Percentiles rank a stretch among this genome's conserved stretches.
phyloP scores from a whole-genome alignment of 2,113 vertebrate species.

The Columba janthina region DNA sequence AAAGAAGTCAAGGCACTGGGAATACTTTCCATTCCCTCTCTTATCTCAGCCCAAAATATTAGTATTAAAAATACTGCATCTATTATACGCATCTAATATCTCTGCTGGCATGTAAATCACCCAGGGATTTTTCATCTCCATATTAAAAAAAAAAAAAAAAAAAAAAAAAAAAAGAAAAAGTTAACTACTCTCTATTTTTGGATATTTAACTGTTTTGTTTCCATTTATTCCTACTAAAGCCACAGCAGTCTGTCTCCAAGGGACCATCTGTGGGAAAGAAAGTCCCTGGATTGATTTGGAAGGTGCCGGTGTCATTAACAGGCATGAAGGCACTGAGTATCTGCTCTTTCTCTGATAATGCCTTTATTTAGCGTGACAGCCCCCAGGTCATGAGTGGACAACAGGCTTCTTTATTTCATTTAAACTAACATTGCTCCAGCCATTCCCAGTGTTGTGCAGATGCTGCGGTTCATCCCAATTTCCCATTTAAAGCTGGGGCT shows the following conservation, averaged over 20 bases:
- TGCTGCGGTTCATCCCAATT: not conserved
- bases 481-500: not conserved
- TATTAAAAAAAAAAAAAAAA: not conserved
- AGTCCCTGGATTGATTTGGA: not conserved
- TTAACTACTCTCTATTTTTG: constrained; percentile 5
- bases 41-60: constrained; percentile 66
- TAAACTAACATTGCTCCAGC: constrained; percentile 14
- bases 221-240: not conserved
- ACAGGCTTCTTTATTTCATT: not conserved
- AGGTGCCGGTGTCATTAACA: not conserved
- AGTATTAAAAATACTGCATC: constrained; percentile 66
- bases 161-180: not conserved
- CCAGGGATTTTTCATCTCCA: constrained; percentile 22
- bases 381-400: constrained; percentile 15
- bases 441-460: constrained; percentile 9
- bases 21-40: constrained; percentile 67
- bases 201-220: constrained; percentile 15
- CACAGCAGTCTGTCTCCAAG: constrained; percentile 37
- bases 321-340: constrained; percentile 25
- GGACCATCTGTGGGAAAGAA: constrained; percentile 51
- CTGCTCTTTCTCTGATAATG: not conserved
- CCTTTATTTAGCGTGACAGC: constrained; percentile 62
- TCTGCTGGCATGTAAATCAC: constrained; percentile 49
- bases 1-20: constrained; percentile 68
- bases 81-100: constrained; percentile 52